Evolutionary conservation across 1,140 invertebrate genomes (phyloP), one percentile per base, ranked within the genome.

Genomic region (Drosophila paulistorum): DNA sequence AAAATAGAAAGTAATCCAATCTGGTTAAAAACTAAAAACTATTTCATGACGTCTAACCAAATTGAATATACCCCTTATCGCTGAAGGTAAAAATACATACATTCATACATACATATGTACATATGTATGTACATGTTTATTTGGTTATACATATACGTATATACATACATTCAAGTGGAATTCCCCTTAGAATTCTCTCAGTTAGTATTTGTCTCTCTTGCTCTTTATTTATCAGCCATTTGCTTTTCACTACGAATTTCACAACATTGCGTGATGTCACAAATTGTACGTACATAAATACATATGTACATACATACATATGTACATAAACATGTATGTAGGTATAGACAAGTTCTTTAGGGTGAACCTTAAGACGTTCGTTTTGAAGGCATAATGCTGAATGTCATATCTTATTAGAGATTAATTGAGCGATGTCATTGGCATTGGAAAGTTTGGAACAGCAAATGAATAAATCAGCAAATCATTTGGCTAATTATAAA

Each of bases 401-500:
- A 10, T 37, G 33, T 20, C 45, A 23, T 51, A 51, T 51, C 45
- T 59, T 39, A 39, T 39, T 14, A 20, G 4, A 59, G 35, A n/a
- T 59, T 59, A 39, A 59, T 13, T 59, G 14, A 59, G 57, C 33
- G 10, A 59, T 59, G 33, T 37, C 55, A 35, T 37, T 58, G 33
- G 30, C 57, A 59, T 17, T 55, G 23, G 59, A 55, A 39, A 20
- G 62, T 42, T 69, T 68, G 33, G 39, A 54, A 54, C 6, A 26
- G 41, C 14, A 51, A 51, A 23, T 51, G 45, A 23, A 51, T 51
- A 51, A 51, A 51, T 51, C 45, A 51, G 17, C 17, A 23, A 51
- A 51, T 51, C 45, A 51, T 51, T 23, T 51, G 45, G 45, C 17
- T 60, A 76, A 69, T 76, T 76, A 69, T 13, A 41, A 39, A 77